These are phyloP conservation scores for Pantherophis alleghaniensis DNA, from an alignment of 2,797 vertebrate genomes.

Conservation along the genomic window DNA sequence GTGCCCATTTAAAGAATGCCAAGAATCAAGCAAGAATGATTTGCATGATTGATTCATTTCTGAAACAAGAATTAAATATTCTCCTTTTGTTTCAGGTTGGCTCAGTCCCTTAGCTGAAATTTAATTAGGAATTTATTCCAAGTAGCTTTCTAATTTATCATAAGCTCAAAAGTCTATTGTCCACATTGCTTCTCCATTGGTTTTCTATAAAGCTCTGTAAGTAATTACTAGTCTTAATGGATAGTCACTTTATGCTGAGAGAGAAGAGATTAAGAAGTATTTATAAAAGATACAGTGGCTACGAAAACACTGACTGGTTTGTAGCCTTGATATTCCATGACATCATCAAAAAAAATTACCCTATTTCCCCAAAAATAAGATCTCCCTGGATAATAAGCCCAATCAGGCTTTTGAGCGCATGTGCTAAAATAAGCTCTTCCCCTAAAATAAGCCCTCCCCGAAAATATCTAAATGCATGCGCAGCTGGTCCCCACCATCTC, in stretches of 20 bases:
- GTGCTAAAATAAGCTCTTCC: no score
- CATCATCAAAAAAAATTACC: conserved; percentile 29
- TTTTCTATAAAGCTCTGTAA: conserved; percentile 55
- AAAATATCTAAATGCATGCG: no score
- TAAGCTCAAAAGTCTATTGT: conserved; percentile 59
- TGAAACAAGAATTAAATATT: conserved; percentile 51
- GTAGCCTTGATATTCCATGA: conserved; percentile 37
- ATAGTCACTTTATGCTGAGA: conserved; percentile 27
- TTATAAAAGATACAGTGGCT: conserved; percentile 42
- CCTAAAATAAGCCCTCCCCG: no score
- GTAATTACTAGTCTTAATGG: conserved; percentile 50
- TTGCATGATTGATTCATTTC: conserved; percentile 55
- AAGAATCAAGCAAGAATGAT: conserved; percentile 50
- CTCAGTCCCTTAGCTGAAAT: conserved; percentile 39
- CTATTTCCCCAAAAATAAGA: no score
- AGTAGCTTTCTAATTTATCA: conserved; percentile 48
- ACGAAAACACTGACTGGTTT: conserved; percentile 45
- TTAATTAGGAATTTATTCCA: conserved; percentile 55
- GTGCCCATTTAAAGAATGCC: conserved; percentile 52
- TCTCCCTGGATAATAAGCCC: no score
- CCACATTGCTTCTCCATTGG: conserved; percentile 49
- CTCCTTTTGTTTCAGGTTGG: conserved; percentile 54
- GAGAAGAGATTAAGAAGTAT: conserved; percentile 48
- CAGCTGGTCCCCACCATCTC: no score
- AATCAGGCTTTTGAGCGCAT: no score